A percentile compares a stretch with the other conserved stretches of the same genome.
Evolutionary conservation across 2,888 invertebrate genomes (phyloP).

Genomic region (Portevinia maculata): DNA sequence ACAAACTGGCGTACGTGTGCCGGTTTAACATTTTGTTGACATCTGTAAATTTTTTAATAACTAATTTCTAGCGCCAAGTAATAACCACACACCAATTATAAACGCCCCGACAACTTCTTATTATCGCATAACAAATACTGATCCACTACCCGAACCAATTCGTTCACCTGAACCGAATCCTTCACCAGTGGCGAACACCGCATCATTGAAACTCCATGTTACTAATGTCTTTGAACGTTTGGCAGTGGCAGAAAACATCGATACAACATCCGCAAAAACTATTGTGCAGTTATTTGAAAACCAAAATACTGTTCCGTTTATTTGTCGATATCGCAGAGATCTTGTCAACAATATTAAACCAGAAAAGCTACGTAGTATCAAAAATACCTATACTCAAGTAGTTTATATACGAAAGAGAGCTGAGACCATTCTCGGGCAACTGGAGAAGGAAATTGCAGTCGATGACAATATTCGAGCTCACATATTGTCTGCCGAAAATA

Average conservation of each 20-base stretch:
- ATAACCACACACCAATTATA: not conserved
- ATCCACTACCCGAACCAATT: not conserved
- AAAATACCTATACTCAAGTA: conserved; percentile 88
- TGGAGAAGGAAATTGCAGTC: conserved; percentile 87
- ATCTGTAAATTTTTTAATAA: not conserved
- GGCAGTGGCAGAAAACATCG: conserved; percentile 79
- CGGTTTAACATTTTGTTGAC: not conserved
- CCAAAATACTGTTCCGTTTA: conserved; percentile 95
- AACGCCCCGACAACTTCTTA: not conserved
- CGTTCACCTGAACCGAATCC: not conserved
- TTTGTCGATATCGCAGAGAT: conserved; percentile 93
- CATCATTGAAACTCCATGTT: no score
- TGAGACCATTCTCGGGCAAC: conserved; percentile 85
- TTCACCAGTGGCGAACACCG: not conserved
- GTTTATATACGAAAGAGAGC: conserved; percentile 89
- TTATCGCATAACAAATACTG: not conserved
- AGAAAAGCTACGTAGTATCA: conserved; percentile 89
- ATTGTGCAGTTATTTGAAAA: conserved; percentile 87
- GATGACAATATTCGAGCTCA: conserved; percentile 86
- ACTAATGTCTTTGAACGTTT: conserved; percentile 79
- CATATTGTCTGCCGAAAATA: conserved; percentile 86
- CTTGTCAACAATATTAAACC: conserved; percentile 87
- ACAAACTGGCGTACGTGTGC: no score
- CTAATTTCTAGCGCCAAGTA: not conserved
- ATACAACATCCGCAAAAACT: conserved; percentile 83